Evolutionary conservation across 2,113 vertebrate genomes (phyloP), one percentile per base, ranked within the genome.

Genomic region (Heteronetta atricapilla): DNA sequence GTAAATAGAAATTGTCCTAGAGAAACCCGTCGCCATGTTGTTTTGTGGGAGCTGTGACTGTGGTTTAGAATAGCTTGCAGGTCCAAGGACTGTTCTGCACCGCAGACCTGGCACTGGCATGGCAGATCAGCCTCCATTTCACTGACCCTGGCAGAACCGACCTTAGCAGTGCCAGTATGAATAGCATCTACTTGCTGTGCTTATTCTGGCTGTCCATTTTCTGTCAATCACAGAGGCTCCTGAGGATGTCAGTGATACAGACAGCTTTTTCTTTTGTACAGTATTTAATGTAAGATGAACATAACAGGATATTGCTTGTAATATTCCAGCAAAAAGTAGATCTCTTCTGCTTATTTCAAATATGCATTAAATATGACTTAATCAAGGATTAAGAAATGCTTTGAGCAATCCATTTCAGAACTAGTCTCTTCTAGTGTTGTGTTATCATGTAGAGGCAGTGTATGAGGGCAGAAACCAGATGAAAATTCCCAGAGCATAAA

Each of bases 231-330:
- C 38, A 75, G 1, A 1, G 76, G 38, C 66, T 93, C 53, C 79
- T 44, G 78, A 79, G 82, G 56, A 94, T 88, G 63, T 94, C 91
- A 86, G 48, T 86, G 87, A 64, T 64, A 53, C 73, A 86, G 76
- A 60, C 1, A 5, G 42, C 13, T 75, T 90, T 86, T 74, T 26
- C 33, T 88, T 90, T 70, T n/a, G 17, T 31, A 55, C 36, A 67
- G 26, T 79, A 64, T 78, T 92, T 85, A 10, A 59, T 63, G 52
- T 56, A 63, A 91, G 92, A 77, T 31, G 29, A 88, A 52, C 14
- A 36, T 77, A 76, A 68, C 33, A 28, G 34, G 5, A 3, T 59
- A 64, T 77, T 96, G 19, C 89, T 95, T 75, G 23, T 25, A 64
- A 50, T 85, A 44, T n/a, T 63, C 38, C 60, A 3, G 2, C 42